phyloP scores from a whole-genome alignment of 2,888 invertebrate species.

The Didymodactylos carnosus region DNA sequence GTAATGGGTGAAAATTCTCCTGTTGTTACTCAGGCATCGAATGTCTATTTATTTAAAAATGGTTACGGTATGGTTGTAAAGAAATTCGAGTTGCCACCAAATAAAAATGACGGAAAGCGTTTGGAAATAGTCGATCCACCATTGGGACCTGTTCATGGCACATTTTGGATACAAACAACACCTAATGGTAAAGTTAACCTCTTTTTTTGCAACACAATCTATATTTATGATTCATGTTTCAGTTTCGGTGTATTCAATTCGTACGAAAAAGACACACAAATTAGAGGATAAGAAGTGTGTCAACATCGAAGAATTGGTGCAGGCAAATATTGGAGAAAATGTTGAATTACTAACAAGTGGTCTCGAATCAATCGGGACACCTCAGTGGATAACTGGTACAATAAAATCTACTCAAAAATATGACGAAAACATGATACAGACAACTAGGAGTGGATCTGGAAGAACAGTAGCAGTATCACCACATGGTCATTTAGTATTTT shows the following conservation, averaged over 20 bases:
- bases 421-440: neutral
- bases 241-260: neutral
- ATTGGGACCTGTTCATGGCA: neutral
- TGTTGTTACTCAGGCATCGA: neutral
- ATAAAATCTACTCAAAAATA: neutral
- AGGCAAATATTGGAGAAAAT: neutral
- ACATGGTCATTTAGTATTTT: neutral
- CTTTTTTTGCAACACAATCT: neutral
- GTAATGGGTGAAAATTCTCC: too few relatives aligned
- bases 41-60: neutral
- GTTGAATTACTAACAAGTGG: neutral
- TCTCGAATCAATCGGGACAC: too few relatives aligned
- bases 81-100: neutral
- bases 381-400: neutral
- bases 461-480: neutral
- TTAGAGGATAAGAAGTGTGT: neutral
- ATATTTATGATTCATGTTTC: neutral
- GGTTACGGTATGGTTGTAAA: neutral
- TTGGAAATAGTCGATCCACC: neutral
- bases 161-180: neutral
- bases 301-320: neutral
- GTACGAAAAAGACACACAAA: neutral
- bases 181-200: neutral
- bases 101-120: neutral
- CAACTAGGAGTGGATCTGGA: neutral